Base-by-base conservation (phyloP, 2,888 invertebrate genomes). In the Drosophila longiperda region DNA sequence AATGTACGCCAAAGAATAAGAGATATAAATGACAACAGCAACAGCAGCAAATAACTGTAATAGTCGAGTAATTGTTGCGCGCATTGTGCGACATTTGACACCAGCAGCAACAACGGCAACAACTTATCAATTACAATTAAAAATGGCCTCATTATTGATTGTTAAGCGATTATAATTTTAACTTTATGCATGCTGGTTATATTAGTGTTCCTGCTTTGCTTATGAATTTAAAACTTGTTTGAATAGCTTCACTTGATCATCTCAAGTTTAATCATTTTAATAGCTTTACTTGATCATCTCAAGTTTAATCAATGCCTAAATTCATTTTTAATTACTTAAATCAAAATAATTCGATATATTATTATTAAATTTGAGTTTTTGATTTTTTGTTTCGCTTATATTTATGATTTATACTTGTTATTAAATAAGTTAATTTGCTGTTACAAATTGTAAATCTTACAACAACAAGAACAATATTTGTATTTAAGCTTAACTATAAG, bases 1-100 rank as follows among this genome's bases (percentile, higher is more conserved):
- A 93, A 92, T 91, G 93, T 93, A 93, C 82, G 92, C 71, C 73
- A 65, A 33, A 48, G 15, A 55, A 55, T 36, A 54, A 12, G 20
- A 38, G 20, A 15, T 12, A 23, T 45, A 23, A 23, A 20, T 45
- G 23, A 15, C 8, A 45, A 23, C 23, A 15, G 3, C 7, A 12
- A n/a, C 17, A 50, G 45, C 33, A 57, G 11, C 12, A 59, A 45
- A n/a, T 26, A 40, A 23, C 32, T 15, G 42, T 33, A 59, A 12
- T 36, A 53, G 20, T 36, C 23, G 17, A 17, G 15, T 17, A 29
- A 32, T 32, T 29, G 42, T 23, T 45, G 45, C 20, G 12, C 15
- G 7, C 23, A 26, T 15, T 57, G 32, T 57, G n/a, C n/a, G 70
- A 50, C 54, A 65, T 53, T 68, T 62, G 62, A 59, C 36, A 66